phyloP scores from a whole-genome alignment of 2,888 invertebrate genomes.

The Zootermopsis nevadensis region DNA sequence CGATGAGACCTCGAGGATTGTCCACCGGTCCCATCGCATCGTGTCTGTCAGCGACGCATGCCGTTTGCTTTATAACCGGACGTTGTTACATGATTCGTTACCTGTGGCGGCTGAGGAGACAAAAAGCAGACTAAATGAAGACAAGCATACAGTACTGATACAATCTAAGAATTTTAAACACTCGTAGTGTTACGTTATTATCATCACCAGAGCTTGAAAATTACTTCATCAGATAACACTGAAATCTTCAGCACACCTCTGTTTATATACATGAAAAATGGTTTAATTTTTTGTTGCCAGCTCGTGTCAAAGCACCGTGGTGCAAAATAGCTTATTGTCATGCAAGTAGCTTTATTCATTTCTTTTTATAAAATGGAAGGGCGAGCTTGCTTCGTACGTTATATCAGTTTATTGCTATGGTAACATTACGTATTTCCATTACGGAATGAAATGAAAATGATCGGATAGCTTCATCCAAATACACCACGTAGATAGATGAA shows the following conservation, averaged over 20 bases:
- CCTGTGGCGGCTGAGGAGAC: constrained; percentile 10
- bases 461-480: too few species aligned
- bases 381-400: too few species aligned
- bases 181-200: not conserved
- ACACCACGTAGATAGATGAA: too few species aligned
- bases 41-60: not conserved
- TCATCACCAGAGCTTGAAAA: constrained; percentile 49
- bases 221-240: constrained; percentile 42
- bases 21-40: not conserved
- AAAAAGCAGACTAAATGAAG: constrained; percentile 35
- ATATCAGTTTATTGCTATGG: too few species aligned
- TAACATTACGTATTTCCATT: too few species aligned
- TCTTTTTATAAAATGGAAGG: too few species aligned
- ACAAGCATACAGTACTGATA: constrained; percentile 41
- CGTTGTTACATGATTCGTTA: constrained; percentile 48
- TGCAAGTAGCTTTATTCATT: not conserved
- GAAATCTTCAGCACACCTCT: not conserved
- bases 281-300: constrained; percentile 26
- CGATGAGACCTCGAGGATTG: not conserved
- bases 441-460: too few species aligned
- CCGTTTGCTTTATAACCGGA: constrained; percentile 35
- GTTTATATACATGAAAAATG: constrained; percentile 21
- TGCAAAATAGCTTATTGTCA: constrained; percentile 10
- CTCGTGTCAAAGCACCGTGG: constrained; percentile 23
- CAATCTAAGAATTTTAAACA: constrained; percentile 38